Conservation (phyloP, 2,113 vertebrate genomes). For the Microcebus ravelobensis region DNA sequence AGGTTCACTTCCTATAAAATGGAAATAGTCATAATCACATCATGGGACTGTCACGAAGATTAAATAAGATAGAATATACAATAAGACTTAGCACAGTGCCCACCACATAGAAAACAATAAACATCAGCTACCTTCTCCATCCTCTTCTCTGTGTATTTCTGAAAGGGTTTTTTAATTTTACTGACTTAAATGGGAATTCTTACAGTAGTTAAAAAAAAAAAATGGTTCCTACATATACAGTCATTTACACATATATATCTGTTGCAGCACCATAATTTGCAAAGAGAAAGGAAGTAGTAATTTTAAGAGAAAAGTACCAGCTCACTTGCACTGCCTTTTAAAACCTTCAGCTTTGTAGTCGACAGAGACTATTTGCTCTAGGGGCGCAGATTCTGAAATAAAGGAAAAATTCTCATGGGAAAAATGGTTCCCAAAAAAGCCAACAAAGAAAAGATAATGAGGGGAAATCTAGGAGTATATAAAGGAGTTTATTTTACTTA, state of each 20-base stretch:
- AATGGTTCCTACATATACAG: constrained; percentile 69
- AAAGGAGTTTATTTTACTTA: constrained; percentile 74
- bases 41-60: background rate
- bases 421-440: constrained; percentile 63
- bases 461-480: constrained; percentile 59
- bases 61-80: background rate
- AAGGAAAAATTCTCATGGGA: constrained; percentile 50
- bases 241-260: constrained; percentile 75
- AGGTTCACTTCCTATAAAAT: background rate
- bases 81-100: background rate
- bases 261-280: constrained; percentile 78
- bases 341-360: constrained; percentile 57
- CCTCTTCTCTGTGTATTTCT: background rate
- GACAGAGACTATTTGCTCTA: constrained; percentile 53
- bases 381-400: constrained; percentile 37
- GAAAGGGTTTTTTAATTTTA: constrained; percentile 17
- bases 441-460: constrained; percentile 71
- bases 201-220: background rate
- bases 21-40: background rate
- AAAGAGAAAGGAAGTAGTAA: constrained; percentile 71
- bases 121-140: background rate
- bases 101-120: background rate
- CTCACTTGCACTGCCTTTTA: constrained; percentile 65
- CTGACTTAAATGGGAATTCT: constrained; percentile 57
- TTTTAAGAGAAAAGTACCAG: constrained; percentile 72